Conservation (phyloP, 2,888 invertebrate species). For the Tipula confusa region DNA sequence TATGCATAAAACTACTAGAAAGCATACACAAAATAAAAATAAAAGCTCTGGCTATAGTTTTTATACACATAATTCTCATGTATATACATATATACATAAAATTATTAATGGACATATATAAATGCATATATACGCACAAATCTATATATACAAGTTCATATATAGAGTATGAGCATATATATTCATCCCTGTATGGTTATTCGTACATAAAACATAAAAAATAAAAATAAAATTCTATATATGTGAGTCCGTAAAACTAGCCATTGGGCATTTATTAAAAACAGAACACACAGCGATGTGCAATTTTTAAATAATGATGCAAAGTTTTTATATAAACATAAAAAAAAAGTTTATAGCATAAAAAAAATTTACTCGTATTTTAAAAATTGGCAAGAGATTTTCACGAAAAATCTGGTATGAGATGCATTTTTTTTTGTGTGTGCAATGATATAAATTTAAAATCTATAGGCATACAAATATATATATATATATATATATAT, state of each 20-base stretch:
- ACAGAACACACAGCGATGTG: constrained; percentile 14
- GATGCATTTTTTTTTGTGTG: neutral
- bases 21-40: neutral
- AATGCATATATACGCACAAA: constrained; percentile 7
- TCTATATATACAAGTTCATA: neutral
- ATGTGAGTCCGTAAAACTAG: constrained; percentile 21
- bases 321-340: constrained; percentile 20
- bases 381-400: constrained; percentile 20
- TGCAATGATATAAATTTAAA: neutral
- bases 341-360: neutral
- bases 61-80: neutral
- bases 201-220: neutral
- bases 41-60: neutral
- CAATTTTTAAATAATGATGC: constrained; percentile 17
- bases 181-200: neutral
- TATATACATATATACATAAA: neutral
- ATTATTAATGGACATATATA: neutral
- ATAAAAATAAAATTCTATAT: too few relatives aligned
- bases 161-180: neutral
- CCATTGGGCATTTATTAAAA: constrained; percentile 25
- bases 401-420: neutral
- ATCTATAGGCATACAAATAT: neutral
- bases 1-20: neutral
- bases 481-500: neutral
- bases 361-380: neutral